Percentiles rank a stretch among this genome's conserved stretches.
These are phyloP conservation scores for Cataglyphis altisquamis DNA, from an alignment of 2,888 invertebrate genomes.

Conservation along the genomic window DNA sequence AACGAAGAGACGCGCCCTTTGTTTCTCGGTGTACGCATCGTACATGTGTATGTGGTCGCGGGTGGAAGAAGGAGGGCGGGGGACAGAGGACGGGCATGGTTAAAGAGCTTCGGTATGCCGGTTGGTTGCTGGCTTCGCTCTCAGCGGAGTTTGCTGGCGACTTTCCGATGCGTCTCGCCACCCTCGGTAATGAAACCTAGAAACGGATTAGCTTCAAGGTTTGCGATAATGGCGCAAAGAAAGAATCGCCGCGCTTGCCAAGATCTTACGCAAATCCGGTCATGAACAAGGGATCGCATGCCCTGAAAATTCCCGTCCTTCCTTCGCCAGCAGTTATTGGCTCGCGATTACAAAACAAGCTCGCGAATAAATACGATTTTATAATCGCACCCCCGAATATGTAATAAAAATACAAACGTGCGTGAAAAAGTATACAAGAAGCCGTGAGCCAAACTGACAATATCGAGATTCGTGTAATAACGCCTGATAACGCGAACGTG, in stretches of 20 bases:
- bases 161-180: constrained; percentile 69
- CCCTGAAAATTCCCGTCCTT: constrained; percentile 14
- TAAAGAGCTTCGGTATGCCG: constrained; percentile 50
- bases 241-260: constrained; percentile 62
- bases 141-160: constrained; percentile 64
- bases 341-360: constrained; percentile 25
- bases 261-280: constrained; percentile 55
- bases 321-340: constrained; percentile 31
- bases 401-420: constrained; percentile 13
- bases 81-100: constrained; percentile 19
- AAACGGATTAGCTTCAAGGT: constrained; percentile 71
- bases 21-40: constrained; percentile 74
- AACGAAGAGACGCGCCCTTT: constrained; percentile 84
- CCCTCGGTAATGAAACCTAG: constrained; percentile 61
- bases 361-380: constrained; percentile 43
- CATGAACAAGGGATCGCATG: constrained; percentile 16
- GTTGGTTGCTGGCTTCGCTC: constrained; percentile 44
- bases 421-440: not conserved
- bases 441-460: constrained; percentile 18
- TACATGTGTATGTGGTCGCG: constrained; percentile 58
- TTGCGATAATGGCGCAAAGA: constrained; percentile 69
- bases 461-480: constrained; percentile 37
- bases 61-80: constrained; percentile 36
- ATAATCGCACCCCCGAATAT: not conserved
- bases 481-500: constrained; percentile 52